Percentiles rank a stretch among this genome's conserved stretches.
These are phyloP conservation scores for Mystacornis crossleyi DNA, from an alignment of 2,113 vertebrate genomes.

Conservation along the genomic window DNA sequence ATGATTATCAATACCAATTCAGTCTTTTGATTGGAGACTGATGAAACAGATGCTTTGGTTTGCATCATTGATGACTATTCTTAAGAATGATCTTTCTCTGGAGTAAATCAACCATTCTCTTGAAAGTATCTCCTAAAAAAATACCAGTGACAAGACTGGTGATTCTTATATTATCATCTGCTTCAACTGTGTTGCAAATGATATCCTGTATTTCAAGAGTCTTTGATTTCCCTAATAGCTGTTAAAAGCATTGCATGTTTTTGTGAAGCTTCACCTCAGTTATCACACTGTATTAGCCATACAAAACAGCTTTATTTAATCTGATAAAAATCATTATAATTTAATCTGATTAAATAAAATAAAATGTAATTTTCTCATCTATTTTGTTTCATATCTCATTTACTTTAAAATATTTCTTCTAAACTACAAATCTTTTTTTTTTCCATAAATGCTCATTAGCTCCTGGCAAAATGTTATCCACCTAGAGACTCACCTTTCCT, in stretches of 20 bases:
- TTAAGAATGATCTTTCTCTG: neutral
- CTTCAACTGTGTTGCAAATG: neutral
- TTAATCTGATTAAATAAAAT: neutral
- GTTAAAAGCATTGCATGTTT: neutral
- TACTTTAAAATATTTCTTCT: neutral
- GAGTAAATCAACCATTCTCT: neutral
- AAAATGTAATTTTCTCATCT: neutral
- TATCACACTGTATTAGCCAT: neutral
- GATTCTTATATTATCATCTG: neutral
- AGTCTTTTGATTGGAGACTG: neutral
- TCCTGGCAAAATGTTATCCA: neutral
- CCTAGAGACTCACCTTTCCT: neutral
- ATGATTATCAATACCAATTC: neutral
- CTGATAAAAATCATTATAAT: neutral
- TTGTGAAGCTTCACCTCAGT: neutral
- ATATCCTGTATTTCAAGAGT: neutral
- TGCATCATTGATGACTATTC: neutral
- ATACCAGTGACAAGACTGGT: neutral
- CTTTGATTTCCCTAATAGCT: neutral
- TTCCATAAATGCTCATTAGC: neutral
- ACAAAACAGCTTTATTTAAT: neutral
- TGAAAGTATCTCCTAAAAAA: conserved; percentile 10
- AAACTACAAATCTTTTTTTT: neutral
- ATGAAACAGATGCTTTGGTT: neutral
- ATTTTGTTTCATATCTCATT: neutral